These are phyloP conservation scores for Drosophila auraria DNA, from an alignment of 1,140 invertebrate genomes.

Conservation along the genomic window DNA sequence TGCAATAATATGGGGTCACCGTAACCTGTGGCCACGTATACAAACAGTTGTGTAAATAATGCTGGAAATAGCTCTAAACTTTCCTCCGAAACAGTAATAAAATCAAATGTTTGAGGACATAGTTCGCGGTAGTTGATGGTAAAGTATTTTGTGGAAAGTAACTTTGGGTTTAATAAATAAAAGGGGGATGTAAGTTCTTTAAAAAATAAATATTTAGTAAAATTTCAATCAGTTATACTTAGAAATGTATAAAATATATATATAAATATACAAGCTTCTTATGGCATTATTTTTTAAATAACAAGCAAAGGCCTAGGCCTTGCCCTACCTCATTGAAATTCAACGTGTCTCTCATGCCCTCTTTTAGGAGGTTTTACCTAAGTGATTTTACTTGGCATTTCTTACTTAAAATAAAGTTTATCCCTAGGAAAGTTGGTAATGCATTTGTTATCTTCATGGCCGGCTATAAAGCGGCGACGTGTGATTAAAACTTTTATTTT, in stretches of 20 bases:
- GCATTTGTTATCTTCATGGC: constrained; percentile 56
- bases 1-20: constrained; percentile 23
- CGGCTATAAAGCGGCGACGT: constrained; percentile 46
- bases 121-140: not conserved
- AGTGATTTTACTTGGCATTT: constrained; percentile 34
- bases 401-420: constrained; percentile 30
- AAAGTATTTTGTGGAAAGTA: not conserved
- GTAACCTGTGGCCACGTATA: constrained; percentile 11
- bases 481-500: constrained; percentile 65
- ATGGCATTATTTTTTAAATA: not conserved
- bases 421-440: constrained; percentile 43
- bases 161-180: not conserved
- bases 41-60: constrained; percentile 33
- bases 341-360: not conserved
- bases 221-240: not conserved
- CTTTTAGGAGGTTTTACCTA: constrained; percentile 10
- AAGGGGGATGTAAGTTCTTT: too few species aligned
- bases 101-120: not conserved
- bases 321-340: constrained; percentile 15
- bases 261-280: not conserved
- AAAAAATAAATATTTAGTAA: not conserved
- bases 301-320: not conserved
- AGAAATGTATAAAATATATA: not conserved
- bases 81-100: constrained; percentile 4
- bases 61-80: constrained; percentile 12